Evolutionary conservation across 2,888 invertebrate genomes (phyloP).

Genomic region (Clistopyga incitator): DNA sequence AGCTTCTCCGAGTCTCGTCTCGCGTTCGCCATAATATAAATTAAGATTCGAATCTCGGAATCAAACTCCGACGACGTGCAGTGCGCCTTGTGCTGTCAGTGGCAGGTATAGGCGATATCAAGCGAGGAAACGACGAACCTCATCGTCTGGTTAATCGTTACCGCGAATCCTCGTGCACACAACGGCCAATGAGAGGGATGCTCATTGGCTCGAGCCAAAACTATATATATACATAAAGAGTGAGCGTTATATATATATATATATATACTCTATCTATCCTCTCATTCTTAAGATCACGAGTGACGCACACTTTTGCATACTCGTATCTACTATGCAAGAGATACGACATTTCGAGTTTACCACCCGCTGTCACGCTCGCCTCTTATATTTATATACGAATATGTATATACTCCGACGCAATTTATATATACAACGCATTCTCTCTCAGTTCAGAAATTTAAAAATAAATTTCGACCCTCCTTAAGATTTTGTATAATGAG

Average conservation of each 20-base stretch:
- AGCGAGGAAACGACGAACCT: slow-evolving; percentile 54
- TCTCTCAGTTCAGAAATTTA: too few species aligned
- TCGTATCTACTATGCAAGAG: slow-evolving; percentile 28
- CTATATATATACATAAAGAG: background rate
- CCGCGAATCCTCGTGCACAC: slow-evolving; percentile 61
- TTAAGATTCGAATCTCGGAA: slow-evolving; percentile 71
- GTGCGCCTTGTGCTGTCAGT: slow-evolving; percentile 21
- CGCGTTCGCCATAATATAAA: slow-evolving; percentile 54
- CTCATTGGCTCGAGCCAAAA: background rate
- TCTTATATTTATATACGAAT: slow-evolving; percentile 36
- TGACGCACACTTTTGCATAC: slow-evolving; percentile 48
- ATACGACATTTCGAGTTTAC: slow-evolving; percentile 66
- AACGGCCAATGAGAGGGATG: slow-evolving; percentile 23
- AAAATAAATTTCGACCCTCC: too few species aligned
- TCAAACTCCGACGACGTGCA: slow-evolving; percentile 49
- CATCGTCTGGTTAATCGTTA: slow-evolving; percentile 66
- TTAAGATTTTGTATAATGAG: too few species aligned
- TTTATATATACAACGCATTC: slow-evolving; percentile 46
- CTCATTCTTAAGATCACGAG: slow-evolving; percentile 16
- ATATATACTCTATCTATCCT: slow-evolving; percentile 29
- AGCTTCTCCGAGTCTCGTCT: slow-evolving; percentile 28
- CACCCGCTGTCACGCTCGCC: slow-evolving; percentile 68
- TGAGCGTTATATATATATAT: too few species aligned
- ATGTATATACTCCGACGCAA: slow-evolving; percentile 43
- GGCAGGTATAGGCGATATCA: slow-evolving; percentile 52